These are phyloP conservation scores for Megaustenia siamemsis DNA, from an alignment of 2,888 invertebrate genomes.

Conservation along the genomic window DNA sequence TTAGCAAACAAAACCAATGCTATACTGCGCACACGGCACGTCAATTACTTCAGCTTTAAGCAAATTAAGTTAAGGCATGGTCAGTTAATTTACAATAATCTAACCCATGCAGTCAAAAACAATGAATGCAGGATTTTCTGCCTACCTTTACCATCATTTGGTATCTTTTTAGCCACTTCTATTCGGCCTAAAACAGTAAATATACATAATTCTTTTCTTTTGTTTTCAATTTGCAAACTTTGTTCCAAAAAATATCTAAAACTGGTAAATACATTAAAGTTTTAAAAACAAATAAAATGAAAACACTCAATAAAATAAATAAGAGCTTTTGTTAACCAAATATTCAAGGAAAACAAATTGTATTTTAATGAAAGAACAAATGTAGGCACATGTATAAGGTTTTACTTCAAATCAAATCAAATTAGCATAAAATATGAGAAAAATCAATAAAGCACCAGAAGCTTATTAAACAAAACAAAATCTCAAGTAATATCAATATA, in stretches of 20 bases:
- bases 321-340: too few species aligned
- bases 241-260: not conserved
- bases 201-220: not conserved
- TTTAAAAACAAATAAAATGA: too few species aligned
- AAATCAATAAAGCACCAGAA: not conserved
- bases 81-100: slow-evolving; percentile 36
- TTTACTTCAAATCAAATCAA: too few species aligned
- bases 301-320: too few species aligned
- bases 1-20: not conserved
- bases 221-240: not conserved
- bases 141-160: slow-evolving; percentile 51
- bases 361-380: too few species aligned
- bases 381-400: too few species aligned
- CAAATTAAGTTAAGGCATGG: slow-evolving; percentile 12
- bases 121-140: slow-evolving; percentile 27
- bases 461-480: not conserved
- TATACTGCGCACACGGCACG: not conserved
- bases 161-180: slow-evolving; percentile 47
- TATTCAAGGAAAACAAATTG: too few species aligned
- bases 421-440: not conserved
- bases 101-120: slow-evolving; percentile 40
- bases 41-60: not conserved
- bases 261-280: too few species aligned
- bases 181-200: slow-evolving; percentile 49
- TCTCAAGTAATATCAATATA: not conserved